phyloP scores from a whole-genome alignment of 2,888 invertebrate species.

The Linnaemya tessellans region DNA sequence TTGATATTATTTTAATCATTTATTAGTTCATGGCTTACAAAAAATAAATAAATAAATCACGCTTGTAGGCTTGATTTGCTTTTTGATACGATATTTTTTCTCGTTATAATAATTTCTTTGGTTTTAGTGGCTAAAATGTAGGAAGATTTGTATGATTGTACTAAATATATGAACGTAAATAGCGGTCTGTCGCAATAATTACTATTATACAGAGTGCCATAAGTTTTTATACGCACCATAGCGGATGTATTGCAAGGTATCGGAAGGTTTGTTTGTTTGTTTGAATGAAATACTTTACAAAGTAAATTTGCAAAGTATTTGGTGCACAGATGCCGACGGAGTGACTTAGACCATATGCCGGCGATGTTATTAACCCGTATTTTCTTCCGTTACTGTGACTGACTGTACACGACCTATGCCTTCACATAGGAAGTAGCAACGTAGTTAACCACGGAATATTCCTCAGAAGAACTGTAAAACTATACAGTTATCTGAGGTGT shows the following conservation, averaged over 20 bases:
- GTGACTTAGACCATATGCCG: too few species aligned
- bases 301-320: too few species aligned
- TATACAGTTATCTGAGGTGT: too few species aligned
- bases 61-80: constrained; percentile 38
- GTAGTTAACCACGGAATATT: too few species aligned
- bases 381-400: too few species aligned
- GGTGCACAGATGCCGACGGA: too few species aligned
- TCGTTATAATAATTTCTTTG: constrained; percentile 46
- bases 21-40: neutral
- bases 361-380: too few species aligned
- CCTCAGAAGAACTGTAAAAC: too few species aligned
- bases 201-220: constrained; percentile 10
- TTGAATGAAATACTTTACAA: too few species aligned
- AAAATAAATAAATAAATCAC: neutral
- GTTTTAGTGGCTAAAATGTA: constrained; percentile 53
- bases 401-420: too few species aligned
- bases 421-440: too few species aligned
- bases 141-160: constrained; percentile 31
- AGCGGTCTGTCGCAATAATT: neutral
- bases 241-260: neutral
- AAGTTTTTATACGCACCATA: neutral
- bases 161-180: neutral
- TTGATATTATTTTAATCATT: constrained; percentile 27
- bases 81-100: constrained; percentile 28
- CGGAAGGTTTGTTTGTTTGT: too few species aligned